Conservation (phyloP, 53 echinoderm and acorn worm genomes). For the Paracentrotus lividus region DNA sequence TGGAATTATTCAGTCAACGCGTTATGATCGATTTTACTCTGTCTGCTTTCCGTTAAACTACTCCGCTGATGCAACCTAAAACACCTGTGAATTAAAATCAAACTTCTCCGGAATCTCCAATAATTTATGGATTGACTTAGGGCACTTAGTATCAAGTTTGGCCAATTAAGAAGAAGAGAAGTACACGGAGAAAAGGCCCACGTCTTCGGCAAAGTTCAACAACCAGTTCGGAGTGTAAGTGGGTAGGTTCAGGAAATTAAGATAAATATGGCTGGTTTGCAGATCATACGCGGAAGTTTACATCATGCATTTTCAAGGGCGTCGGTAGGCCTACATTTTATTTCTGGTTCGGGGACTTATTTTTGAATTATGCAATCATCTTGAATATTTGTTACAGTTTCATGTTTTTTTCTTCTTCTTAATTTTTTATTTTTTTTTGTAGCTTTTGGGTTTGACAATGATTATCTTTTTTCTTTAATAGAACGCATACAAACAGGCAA, state of each 20-base stretch:
- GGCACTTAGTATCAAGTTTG: constrained; percentile 57
- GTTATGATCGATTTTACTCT: background rate
- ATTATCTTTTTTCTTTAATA: too few species aligned
- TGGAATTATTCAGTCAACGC: constrained; percentile 33
- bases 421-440: too few species aligned
- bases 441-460: too few species aligned
- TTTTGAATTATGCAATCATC: too few species aligned
- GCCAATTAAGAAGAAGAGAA: background rate
- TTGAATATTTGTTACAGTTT: too few species aligned
- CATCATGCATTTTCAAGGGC: background rate
- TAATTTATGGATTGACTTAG: constrained; percentile 50
- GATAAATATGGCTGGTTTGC: background rate
- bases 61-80: background rate
- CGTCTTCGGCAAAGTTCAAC: constrained; percentile 12
- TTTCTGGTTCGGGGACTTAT: too few species aligned
- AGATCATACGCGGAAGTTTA: background rate
- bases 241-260: background rate
- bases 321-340: background rate
- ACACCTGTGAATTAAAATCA: constrained; percentile 54
- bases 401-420: too few species aligned
- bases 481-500: too few species aligned
- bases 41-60: background rate
- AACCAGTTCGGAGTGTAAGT: background rate
- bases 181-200: background rate
- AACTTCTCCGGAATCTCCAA: background rate